Conservation (phyloP, 2,797 vertebrate species). For the Esox lucius region DNA sequence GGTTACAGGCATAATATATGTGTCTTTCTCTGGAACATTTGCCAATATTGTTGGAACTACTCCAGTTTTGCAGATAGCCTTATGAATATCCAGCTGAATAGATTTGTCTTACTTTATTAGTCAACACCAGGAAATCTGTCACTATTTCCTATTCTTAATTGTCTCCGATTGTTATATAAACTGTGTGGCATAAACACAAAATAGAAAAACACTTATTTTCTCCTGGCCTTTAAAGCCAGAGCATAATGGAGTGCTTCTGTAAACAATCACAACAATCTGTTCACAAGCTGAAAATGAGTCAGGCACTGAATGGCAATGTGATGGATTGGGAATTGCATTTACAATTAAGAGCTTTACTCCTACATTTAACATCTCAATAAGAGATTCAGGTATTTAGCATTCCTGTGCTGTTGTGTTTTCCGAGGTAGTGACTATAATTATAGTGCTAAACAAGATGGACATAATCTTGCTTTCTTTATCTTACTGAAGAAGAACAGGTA, state of each 20-base stretch:
- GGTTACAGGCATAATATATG: background rate
- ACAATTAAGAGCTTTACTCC: constrained; percentile 23
- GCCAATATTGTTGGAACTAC: background rate
- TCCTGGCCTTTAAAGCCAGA: background rate
- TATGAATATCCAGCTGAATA: constrained; percentile 7
- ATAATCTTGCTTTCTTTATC: background rate
- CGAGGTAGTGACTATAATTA: background rate
- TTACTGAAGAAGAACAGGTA: background rate
- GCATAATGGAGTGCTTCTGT: constrained; percentile 28
- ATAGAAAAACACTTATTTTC: constrained; percentile 6
- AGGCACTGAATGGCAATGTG: constrained; percentile 4
- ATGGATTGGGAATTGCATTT: constrained; percentile 10
- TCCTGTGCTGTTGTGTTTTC: background rate
- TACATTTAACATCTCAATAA: constrained; percentile 32
- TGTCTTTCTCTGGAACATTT: background rate
- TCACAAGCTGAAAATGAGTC: constrained; percentile 43
- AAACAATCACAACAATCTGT: constrained; percentile 47
- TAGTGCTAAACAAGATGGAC: constrained; percentile 1
- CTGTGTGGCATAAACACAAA: constrained; percentile 30
- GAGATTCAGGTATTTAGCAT: constrained; percentile 25
- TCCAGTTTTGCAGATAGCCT: constrained; percentile 1
- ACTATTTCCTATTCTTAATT: constrained; percentile 23
- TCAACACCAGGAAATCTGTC: constrained; percentile 16
- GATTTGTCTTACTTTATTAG: constrained; percentile 13
- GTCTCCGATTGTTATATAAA: constrained; percentile 40